Conservation (phyloP, 2,797 vertebrate species). For the Tragelaphus eurycerus region DNA sequence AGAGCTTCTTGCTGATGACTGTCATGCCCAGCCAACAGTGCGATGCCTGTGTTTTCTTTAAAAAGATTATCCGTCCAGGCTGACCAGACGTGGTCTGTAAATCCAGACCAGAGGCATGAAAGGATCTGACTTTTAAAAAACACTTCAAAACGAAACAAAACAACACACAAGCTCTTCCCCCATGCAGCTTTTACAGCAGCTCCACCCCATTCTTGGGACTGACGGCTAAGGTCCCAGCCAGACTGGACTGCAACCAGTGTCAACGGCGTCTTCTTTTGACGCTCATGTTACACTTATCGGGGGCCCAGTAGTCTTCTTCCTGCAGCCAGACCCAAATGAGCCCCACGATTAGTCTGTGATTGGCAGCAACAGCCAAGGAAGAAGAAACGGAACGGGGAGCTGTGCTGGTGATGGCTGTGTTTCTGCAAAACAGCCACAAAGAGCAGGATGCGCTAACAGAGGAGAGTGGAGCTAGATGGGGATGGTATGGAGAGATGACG, state of each 20-base stretch:
- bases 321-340: not conserved
- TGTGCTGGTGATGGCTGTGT: not conserved
- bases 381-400: not conserved
- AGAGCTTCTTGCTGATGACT: not conserved
- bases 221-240: not conserved
- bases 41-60: not conserved
- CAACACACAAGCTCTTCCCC: not conserved
- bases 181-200: not conserved
- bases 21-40: not conserved
- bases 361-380: not conserved
- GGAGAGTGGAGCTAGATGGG: not conserved
- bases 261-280: not conserved
- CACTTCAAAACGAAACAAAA: not conserved
- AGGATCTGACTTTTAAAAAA: not conserved
- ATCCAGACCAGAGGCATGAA: not conserved
- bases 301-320: not conserved
- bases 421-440: not conserved
- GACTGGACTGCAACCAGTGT: not conserved
- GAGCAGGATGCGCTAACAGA: not conserved
- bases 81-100: not conserved
- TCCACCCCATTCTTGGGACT: not conserved
- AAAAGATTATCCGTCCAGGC: not conserved
- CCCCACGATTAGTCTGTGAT: not conserved
- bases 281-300: not conserved
- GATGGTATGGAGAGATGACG: accelerated